Conservation (phyloP, 2,888 invertebrate species). For the Empis livida region DNA sequence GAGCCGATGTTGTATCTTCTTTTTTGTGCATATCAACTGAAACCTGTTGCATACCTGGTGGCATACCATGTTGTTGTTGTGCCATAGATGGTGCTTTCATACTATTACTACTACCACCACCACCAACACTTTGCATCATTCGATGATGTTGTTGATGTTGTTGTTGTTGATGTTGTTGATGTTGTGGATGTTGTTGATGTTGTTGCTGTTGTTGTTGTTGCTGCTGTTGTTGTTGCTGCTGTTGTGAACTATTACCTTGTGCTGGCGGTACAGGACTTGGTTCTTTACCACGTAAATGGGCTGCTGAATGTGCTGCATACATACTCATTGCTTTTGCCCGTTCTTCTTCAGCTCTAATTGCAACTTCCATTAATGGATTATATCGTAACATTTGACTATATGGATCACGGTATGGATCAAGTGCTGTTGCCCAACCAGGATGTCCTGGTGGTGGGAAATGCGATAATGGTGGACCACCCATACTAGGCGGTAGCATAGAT, state of each 20-base stretch:
- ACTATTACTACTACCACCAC: not conserved
- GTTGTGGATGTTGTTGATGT: not conserved
- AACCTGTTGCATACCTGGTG: slow-evolving; percentile 12
- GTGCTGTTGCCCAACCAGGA: slow-evolving; percentile 36
- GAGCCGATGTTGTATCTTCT: slow-evolving; percentile 19
- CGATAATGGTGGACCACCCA: slow-evolving; percentile 39
- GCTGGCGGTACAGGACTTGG: slow-evolving; percentile 35
- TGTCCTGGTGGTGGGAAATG: slow-evolving; percentile 47
- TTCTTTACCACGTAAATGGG: slow-evolving; percentile 34
- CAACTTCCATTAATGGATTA: slow-evolving; percentile 67
- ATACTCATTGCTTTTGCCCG: slow-evolving; percentile 63
- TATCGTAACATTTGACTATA: slow-evolving; percentile 58
- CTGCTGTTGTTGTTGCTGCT: slow-evolving; percentile 2
- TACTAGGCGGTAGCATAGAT: slow-evolving; percentile 39
- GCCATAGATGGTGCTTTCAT: slow-evolving; percentile 1
- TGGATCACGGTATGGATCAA: slow-evolving; percentile 53
- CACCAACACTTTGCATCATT: not conserved
- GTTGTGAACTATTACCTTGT: slow-evolving; percentile 16
- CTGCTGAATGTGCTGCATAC: slow-evolving; percentile 46
- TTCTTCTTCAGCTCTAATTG: slow-evolving; percentile 64
- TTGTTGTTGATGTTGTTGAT: not conserved
- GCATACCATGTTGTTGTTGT: slow-evolving; percentile 7
- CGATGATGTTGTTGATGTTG: slow-evolving; percentile 1
- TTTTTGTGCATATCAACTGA: slow-evolving; percentile 23
- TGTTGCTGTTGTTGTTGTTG: slow-evolving; percentile 1